Percentiles rank a stretch among this genome's conserved stretches.
These are phyloP conservation scores for Andrena bicolor DNA, from an alignment of 2,888 invertebrate species.

Conservation along the genomic window DNA sequence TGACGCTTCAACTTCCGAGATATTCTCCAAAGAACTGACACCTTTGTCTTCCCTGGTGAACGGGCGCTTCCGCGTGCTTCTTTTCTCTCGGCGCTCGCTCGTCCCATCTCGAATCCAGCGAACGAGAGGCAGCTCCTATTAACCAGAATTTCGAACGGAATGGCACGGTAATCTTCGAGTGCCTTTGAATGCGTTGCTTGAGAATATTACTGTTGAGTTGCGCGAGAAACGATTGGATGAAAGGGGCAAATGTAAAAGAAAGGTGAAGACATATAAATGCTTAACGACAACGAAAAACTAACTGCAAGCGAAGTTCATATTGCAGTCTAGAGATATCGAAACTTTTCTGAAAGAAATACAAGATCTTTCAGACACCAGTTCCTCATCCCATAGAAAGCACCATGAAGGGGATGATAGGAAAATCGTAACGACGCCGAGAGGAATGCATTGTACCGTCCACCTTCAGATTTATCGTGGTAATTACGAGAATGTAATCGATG, in stretches of 20 bases:
- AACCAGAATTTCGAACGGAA: conserved; percentile 44
- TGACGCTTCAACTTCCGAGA: conserved; percentile 77
- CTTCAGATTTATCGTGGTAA: conserved; percentile 82
- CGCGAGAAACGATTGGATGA: neutral
- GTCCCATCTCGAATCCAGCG: conserved; percentile 20
- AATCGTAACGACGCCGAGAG: conserved; percentile 76
- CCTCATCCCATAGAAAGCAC: conserved; percentile 19
- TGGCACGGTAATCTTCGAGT: conserved; percentile 44
- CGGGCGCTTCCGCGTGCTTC: conserved; percentile 68
- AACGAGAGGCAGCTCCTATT: conserved; percentile 24
- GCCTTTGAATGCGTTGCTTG: conserved; percentile 27
- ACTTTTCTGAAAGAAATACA: conserved; percentile 36
- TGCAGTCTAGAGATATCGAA: neutral
- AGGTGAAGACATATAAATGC: neutral
- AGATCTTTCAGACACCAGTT: conserved; percentile 40
- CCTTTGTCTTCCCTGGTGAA: conserved; percentile 74
- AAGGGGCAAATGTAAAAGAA: neutral
- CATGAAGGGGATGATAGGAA: conserved; percentile 70
- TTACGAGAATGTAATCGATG: conserved; percentile 81
- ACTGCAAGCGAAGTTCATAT: neutral
- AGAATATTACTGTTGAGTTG: neutral
- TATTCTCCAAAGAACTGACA: conserved; percentile 77
- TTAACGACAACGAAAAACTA: neutral
- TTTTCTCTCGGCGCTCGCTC: conserved; percentile 48
- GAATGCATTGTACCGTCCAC: conserved; percentile 76